Evolutionary conservation across 2,113 vertebrate species (phyloP).

Genomic region (Myotis davidii): DNA sequence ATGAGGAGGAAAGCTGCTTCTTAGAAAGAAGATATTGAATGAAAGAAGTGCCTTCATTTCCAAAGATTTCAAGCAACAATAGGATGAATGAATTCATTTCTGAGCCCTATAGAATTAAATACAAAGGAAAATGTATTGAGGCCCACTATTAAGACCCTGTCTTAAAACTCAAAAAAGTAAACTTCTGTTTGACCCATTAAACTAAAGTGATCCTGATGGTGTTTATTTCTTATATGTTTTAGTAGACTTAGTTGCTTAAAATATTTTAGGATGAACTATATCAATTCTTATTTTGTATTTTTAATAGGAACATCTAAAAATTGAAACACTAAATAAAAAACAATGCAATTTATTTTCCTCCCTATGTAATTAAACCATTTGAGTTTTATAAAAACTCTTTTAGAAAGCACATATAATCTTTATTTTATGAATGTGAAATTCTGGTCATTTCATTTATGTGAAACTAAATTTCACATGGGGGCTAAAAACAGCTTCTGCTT

Average conservation of each 20-base stretch:
- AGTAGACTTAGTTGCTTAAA: not conserved
- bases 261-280: not conserved
- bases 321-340: not conserved
- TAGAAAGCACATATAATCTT: not conserved
- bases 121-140: not conserved
- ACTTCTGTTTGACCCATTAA: not conserved
- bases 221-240: not conserved
- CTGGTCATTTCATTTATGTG: not conserved
- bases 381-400: not conserved
- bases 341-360: not conserved
- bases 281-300: not conserved
- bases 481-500: not conserved
- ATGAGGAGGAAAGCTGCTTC: not conserved
- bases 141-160: not conserved
- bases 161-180: not conserved
- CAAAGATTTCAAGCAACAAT: not conserved
- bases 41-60: not conserved
- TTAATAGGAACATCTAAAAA: not conserved
- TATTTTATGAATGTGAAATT: not conserved
- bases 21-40: not conserved
- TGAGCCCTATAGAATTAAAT: not conserved
- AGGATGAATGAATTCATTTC: not conserved
- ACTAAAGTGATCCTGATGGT: not conserved
- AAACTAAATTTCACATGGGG: slow-evolving; percentile 4
- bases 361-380: not conserved